Evolutionary conservation across 2,888 invertebrate species (phyloP), one percentile per base, ranked within the genome.

Genomic region (Andrena praecox): DNA sequence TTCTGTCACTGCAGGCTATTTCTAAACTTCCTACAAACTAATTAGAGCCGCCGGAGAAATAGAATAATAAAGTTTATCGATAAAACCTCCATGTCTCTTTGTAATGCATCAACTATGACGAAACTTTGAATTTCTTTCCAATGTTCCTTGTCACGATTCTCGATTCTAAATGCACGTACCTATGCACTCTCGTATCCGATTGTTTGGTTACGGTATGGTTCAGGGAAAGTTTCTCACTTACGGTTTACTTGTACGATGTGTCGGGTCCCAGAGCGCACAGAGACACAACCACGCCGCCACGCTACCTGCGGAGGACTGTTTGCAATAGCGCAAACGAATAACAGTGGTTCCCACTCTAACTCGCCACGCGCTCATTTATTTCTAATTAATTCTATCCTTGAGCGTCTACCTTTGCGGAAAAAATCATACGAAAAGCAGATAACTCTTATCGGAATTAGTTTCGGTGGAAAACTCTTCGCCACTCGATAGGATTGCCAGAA

Each of bases 341-440:
- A 42, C 16, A 12, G 42, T 42, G 42, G 42, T 42, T 24, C 31
- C 62, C 24, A 24, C 60, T 62, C 72, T 31, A 16, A 31, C 24
- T 12, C 3, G 16, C 35, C 72, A 27, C 52, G 33, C 42, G 68
- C 63, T 68, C 24, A 63, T 68, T 77, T 33, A 50, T 33, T 33
- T 10, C 7, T 16, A 80, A 80, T 78, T 68, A 78, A 78, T 63
- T 78, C 24, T 48, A 63, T 29, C 62, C 71, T 66, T 71, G 70
- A n/a, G 12, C 2, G 27, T 27, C 16, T 24, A 5, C 16, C 20
- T 16, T 16, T 27, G 16, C 12, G 31, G 27, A 4, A 64, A 50
- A n/a, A 50, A 42, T 56, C 0, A n/a, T 27, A 16, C 50, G 2
- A 4, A 24, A 42, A 20, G 24, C 1, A 35, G 6, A 7, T 42